Conservation (phyloP, 2,113 vertebrate species). For the Austrofundulus limnaeus region DNA sequence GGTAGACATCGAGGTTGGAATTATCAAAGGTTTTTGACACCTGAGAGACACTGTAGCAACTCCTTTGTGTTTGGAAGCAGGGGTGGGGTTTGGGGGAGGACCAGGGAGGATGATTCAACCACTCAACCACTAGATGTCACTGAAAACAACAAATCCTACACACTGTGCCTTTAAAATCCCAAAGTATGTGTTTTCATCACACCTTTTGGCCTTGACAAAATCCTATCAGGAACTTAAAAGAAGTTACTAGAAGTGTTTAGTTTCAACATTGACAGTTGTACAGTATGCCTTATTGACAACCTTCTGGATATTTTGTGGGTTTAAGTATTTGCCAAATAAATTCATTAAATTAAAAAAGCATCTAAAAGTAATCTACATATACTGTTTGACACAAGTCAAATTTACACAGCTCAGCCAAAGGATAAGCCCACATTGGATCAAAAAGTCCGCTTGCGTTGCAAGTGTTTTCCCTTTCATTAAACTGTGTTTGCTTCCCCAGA, state of each 20-base stretch:
- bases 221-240: background rate
- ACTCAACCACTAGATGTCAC: no score
- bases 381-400: slow-evolving; percentile 38
- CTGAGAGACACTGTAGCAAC: no score
- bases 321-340: background rate
- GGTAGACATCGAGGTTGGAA: no score
- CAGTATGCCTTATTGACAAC: slow-evolving; percentile 2
- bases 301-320: slow-evolving; percentile 6
- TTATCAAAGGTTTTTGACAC: no score
- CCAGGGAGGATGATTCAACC: no score
- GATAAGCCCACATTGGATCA: slow-evolving; percentile 40
- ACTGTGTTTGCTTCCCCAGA: slow-evolving; percentile 32
- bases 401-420: slow-evolving; percentile 27
- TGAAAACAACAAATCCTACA: no score
- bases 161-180: no score
- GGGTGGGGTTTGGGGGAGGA: no score
- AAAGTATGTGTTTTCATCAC: no score
- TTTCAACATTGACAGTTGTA: slow-evolving; percentile 3
- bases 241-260: background rate
- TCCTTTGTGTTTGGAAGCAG: no score
- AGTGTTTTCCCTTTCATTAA: slow-evolving; percentile 37
- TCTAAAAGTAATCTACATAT: slow-evolving; percentile 32
- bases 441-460: slow-evolving; percentile 28
- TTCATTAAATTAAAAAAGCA: slow-evolving; percentile 30
- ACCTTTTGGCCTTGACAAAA: background rate